Base-by-base conservation (phyloP, 2,888 invertebrate species). In the Melinaea marsaeus region DNA sequence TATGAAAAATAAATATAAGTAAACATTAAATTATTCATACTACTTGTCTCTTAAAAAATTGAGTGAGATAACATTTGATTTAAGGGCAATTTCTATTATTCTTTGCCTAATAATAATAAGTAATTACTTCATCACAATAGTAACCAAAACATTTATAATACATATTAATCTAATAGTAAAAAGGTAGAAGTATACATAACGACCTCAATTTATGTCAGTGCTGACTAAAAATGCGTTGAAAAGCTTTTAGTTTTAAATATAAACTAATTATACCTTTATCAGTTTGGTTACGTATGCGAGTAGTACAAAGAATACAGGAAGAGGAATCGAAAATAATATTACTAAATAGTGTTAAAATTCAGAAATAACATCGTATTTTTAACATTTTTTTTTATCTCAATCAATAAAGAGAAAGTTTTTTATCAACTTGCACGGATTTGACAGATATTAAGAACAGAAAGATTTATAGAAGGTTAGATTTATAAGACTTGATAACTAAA, bases 391-490 rank as follows among this genome's bases (percentile, higher is more conserved):
- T 57, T 58, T 37, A 13, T 34, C 61, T 9, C 60, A 46, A 62
- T 64, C 57, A 57, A 57, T 60, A 66, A 68, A 72, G 73, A 73
- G 73, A 72, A 73, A 73, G 73, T 71, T 69, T 11, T 47, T 32
- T 56, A 61, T 51, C 32, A 32, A 11, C 9, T 22, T 32, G 32
- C 64, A 64, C 66, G 67, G 67, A 68, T 63, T 67, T 67, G 61
- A 51, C 59, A 57, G 60, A 34, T 57, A 61, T 60, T 33, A 62
- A 67, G 65, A 58, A 71, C 68, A 68, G 71, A 69, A 67, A 63
- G 60, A 45, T 65, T 60, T 54, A 60, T 46, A 9, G 57, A 63
- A 64, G 64, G 64, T 69, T 64, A 65, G 63, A 58, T 47, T 13
- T 9, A 32, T 32, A 11, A 57, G 65, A 55, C 13, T 57, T 46